Percentiles rank a stretch among this genome's conserved stretches.
Evolutionary conservation across 2,888 invertebrate genomes (phyloP).

Genomic region (Apamea monoglypha): DNA sequence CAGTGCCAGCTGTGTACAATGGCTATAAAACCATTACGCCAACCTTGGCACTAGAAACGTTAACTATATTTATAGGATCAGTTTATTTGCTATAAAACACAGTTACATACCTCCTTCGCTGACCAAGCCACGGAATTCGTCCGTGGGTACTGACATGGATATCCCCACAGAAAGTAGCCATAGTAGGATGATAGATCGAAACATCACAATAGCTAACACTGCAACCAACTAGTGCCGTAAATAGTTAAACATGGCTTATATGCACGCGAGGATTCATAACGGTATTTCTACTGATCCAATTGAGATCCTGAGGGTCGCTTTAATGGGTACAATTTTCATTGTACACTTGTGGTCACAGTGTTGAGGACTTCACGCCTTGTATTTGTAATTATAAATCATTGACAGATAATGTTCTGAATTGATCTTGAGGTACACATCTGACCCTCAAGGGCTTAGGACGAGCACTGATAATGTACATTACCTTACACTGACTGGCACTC

Average conservation of each 20-base stretch:
- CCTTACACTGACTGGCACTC: constrained; percentile 29
- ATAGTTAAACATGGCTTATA: constrained; percentile 79
- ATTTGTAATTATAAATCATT: constrained; percentile 30
- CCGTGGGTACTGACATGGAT: constrained; percentile 72
- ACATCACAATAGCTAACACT: constrained; percentile 69
- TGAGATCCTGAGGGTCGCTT: constrained; percentile 82
- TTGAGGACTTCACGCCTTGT: constrained; percentile 40
- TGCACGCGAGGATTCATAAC: constrained; percentile 77
- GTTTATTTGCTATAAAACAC: constrained; percentile 45
- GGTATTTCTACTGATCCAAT: constrained; percentile 84
- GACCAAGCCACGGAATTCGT: constrained; percentile 77
- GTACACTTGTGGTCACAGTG: constrained; percentile 77
- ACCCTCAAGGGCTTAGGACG: not conserved
- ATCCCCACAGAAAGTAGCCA: constrained; percentile 74
- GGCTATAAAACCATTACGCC: constrained; percentile 23
- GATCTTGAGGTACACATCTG: constrained; percentile 2
- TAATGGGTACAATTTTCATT: constrained; percentile 80
- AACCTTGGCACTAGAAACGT: constrained; percentile 45
- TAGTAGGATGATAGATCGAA: constrained; percentile 70
- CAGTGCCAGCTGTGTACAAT: constrained; percentile 25
- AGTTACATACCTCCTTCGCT: constrained; percentile 77
- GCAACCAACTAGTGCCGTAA: constrained; percentile 73
- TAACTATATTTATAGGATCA: constrained; percentile 46
- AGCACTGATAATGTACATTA: constrained; percentile 10
- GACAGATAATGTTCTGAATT: not conserved